These are phyloP conservation scores for Acrossocheilus wenchowensis DNA, from an alignment of 2,797 vertebrate species.

Conservation along the genomic window DNA sequence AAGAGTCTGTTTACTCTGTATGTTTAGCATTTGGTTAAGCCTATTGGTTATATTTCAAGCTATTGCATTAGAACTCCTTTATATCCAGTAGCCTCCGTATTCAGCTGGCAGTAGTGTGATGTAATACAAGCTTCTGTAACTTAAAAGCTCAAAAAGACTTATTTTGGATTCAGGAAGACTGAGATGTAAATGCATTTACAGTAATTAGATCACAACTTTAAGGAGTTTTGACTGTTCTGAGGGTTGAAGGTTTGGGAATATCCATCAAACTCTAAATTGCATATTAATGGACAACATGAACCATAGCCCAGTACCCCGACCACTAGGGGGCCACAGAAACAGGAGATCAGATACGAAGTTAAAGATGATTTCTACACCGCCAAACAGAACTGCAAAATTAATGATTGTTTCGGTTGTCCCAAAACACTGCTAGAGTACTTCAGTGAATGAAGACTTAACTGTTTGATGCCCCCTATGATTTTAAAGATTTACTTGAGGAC, in stretches of 20 bases:
- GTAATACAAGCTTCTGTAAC: constrained; percentile 24
- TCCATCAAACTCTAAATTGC: not conserved
- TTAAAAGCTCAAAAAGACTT: constrained; percentile 20
- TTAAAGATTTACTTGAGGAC: not conserved
- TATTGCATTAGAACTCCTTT: constrained; percentile 23
- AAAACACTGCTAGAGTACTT: not conserved
- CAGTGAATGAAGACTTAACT: not conserved
- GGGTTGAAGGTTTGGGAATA: not conserved
- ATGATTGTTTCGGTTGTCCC: not conserved
- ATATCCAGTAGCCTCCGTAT: not conserved
- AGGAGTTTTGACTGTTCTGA: not conserved
- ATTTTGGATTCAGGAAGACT: constrained; percentile 6
- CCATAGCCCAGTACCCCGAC: not conserved
- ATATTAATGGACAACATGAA: not conserved
- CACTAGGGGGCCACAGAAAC: not conserved
- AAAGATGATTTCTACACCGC: not conserved
- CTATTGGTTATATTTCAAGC: constrained; percentile 36
- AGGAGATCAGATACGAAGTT: not conserved
- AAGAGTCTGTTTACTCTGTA: constrained; percentile 10
- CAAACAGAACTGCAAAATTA: not conserved
- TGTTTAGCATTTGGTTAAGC: constrained; percentile 16
- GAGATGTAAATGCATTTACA: constrained; percentile 32
- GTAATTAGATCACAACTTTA: not conserved
- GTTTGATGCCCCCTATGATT: not conserved
- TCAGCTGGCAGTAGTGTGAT: constrained; percentile 13